Evolutionary conservation across 2,113 vertebrate genomes (phyloP), one percentile per base, ranked within the genome.

Genomic region (Vulpes vulpes): DNA sequence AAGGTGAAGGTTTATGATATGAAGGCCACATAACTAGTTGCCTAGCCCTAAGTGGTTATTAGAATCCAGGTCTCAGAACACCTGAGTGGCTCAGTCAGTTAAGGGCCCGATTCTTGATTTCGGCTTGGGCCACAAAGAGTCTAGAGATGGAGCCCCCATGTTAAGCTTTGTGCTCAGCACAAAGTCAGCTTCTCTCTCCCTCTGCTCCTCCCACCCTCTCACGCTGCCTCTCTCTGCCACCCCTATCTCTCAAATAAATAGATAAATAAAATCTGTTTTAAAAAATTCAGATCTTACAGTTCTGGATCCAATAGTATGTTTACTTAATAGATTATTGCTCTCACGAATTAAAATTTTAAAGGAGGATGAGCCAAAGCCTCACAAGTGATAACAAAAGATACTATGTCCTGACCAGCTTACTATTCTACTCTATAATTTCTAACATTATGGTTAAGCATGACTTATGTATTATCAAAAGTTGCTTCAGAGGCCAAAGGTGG

Each of bases 401-500:
- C n/a, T 62, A 35, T 71, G 20, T 82, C 9, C 4, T 69, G n/a
- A 22, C 30, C n/a, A 86, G 65, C 15, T 65, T 74, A 69, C 25
- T 49, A 55, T 79, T 73, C 38, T 74, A 22, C 4, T 53, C 14
- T 67, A 12, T 4, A 91, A 64, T 10, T 89, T 80, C 49, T 32
- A 35, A n/a, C 7, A 23, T 69, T 23, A 19, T 11, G 6, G 3
- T n/a, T 87, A 74, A 43, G 17, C 10, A 81, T 43, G 14, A 71
- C 81, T 82, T 76, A 91, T 38, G 9, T 80, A 95, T 94, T 57
- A 74, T 91, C 67, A 88, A 89, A 92, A 92, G 8, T 80, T 87
- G 19, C 15, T 91, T 60, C 60, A 92, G 59, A 65, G 5, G 12
- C 7, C n/a, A 85, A 91, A 84, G 25, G 17, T 74, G 8, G 5